Conservation (phyloP, 2,888 invertebrate species). For the Noctua pronuba region DNA sequence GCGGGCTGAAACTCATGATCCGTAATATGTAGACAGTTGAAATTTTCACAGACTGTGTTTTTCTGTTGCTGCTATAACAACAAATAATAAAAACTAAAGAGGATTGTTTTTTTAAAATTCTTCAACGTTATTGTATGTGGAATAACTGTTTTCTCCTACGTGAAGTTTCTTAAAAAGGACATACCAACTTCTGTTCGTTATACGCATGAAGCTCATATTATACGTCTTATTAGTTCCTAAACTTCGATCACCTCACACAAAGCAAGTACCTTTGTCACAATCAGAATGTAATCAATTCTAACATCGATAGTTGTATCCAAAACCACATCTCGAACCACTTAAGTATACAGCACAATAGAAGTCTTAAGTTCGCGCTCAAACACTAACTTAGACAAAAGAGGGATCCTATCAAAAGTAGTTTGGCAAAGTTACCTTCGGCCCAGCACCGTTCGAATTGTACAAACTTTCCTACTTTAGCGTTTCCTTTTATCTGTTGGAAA, state of each 20-base stretch:
- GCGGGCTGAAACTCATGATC: too few relatives aligned
- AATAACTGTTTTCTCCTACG: not conserved
- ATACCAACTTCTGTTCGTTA: too few relatives aligned
- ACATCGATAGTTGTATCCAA: constrained; percentile 76
- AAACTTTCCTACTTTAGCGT: constrained; percentile 87
- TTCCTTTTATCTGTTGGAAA: constrained; percentile 87
- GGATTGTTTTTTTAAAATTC: not conserved
- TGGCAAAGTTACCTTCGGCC: constrained; percentile 82
- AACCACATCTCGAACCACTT: constrained; percentile 56
- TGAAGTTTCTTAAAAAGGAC: not conserved
- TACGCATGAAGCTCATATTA: not conserved
- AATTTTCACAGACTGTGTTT: too few relatives aligned
- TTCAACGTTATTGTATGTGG: not conserved
- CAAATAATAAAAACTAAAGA: too few relatives aligned
- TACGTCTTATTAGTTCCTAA: not conserved
- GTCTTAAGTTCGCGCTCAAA: constrained; percentile 82
- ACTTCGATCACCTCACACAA: constrained; percentile 15
- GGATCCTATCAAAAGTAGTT: constrained; percentile 85
- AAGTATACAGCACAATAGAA: constrained; percentile 75
- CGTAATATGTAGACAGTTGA: too few relatives aligned
- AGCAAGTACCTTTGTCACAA: constrained; percentile 15
- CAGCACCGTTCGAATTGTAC: constrained; percentile 83
- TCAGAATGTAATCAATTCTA: constrained; percentile 25
- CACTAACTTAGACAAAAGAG: constrained; percentile 88
- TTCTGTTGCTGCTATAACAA: too few relatives aligned